A percentile compares a stretch with the other conserved stretches of the same genome.
Conservation (phyloP, 64 coral and sea anemone species). For the Porites australiensis region DNA sequence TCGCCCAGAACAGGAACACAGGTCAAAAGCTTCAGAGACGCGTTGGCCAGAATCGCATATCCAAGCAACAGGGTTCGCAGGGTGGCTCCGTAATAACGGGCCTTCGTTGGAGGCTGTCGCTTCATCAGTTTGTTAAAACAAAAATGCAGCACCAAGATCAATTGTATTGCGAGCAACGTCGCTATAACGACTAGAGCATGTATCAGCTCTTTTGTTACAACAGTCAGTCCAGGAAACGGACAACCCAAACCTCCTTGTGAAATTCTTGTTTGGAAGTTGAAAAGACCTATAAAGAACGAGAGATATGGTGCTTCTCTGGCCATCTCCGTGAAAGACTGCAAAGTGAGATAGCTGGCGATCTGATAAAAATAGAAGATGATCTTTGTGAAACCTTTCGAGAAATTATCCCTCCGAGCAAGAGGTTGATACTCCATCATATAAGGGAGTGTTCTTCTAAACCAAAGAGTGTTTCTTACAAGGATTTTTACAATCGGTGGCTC, state of each 20-base stretch:
- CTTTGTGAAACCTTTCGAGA: conserved; percentile 42
- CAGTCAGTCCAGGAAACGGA: conserved; percentile 54
- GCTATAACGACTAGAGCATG: conserved; percentile 41
- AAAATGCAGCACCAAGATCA: conserved; percentile 26
- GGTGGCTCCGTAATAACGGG: conserved; percentile 51
- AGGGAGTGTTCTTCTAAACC: conserved; percentile 22
- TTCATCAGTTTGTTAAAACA: conserved; percentile 20
- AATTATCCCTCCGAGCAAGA: neutral
- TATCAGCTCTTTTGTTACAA: conserved; percentile 61
- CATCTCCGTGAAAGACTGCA: conserved; percentile 1
- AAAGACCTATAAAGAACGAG: conserved; percentile 6
- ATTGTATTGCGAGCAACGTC: conserved; percentile 11
- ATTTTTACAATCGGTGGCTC: conserved; percentile 40
- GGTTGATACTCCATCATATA: neutral
- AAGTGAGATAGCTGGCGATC: conserved; percentile 41
- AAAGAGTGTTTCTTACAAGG: conserved; percentile 19
- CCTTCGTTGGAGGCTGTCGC: conserved; percentile 10
- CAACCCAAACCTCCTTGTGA: conserved; percentile 11
- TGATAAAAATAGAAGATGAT: conserved; percentile 75
- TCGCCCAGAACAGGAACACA: conserved; percentile 63
- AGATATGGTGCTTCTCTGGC: neutral
- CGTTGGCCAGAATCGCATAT: conserved; percentile 71
- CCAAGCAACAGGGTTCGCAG: conserved; percentile 76
- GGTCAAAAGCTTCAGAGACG: conserved; percentile 68
- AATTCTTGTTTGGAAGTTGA: conserved; percentile 26